phyloP scores from a whole-genome alignment of 2,888 invertebrate genomes.

The Lasioglossum zephyrum region DNA sequence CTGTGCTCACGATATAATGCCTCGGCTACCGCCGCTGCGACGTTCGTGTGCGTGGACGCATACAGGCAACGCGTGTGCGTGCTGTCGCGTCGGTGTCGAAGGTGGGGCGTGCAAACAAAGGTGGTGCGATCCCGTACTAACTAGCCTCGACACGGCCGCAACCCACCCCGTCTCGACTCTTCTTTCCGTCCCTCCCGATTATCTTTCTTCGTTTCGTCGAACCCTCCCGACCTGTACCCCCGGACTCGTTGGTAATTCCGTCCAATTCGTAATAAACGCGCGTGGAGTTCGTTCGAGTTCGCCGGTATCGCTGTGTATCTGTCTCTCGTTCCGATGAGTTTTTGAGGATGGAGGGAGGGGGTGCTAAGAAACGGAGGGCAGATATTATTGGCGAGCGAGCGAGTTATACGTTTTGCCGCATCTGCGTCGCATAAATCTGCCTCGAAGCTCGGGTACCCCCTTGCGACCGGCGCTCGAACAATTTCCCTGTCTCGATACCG shows the following conservation, averaged over 20 bases:
- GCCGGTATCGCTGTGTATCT: conserved; percentile 77
- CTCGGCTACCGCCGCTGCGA: conserved; percentile 81
- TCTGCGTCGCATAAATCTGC: conserved; percentile 84
- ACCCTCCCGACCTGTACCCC: conserved; percentile 57
- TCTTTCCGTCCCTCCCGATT: conserved; percentile 24
- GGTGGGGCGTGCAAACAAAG: conserved; percentile 77
- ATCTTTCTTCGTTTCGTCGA: not conserved
- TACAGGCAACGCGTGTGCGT: conserved; percentile 47
- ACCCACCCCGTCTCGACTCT: conserved; percentile 14
- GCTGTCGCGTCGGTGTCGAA: conserved; percentile 65
- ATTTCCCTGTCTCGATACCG: conserved; percentile 49
- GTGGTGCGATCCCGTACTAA: conserved; percentile 73
- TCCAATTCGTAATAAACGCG: conserved; percentile 79
- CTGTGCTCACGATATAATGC: conserved; percentile 84
- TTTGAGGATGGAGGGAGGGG: conserved; percentile 29
- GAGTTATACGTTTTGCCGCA: conserved; percentile 84
- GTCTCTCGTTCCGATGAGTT: conserved; percentile 77
- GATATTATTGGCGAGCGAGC: conserved; percentile 83
- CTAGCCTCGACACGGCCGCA: conserved; percentile 75
- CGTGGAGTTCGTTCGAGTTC: conserved; percentile 40
- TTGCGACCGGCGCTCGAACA: conserved; percentile 70
- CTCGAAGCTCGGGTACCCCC: conserved; percentile 79
- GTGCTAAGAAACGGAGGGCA: conserved; percentile 75
- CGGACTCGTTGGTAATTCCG: conserved; percentile 77
- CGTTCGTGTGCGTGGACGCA: conserved; percentile 66